Percentiles rank a stretch among this genome's conserved stretches.
Conservation (phyloP, 2,888 invertebrate genomes). For the Glyphotaelius pellucidus region DNA sequence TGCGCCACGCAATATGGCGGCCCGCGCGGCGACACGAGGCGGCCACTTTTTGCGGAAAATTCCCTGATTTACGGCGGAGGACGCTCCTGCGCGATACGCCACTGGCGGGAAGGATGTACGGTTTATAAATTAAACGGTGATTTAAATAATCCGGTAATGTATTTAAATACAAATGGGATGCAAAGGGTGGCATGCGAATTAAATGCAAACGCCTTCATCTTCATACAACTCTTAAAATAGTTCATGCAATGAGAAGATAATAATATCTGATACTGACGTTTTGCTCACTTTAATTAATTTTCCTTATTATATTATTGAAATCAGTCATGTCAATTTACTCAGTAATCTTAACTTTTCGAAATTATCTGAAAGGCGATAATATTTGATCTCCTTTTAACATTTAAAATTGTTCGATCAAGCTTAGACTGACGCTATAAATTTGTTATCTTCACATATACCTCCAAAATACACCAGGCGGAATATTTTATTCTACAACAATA, state of each 20-base stretch:
- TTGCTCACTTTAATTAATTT: too few relatives aligned
- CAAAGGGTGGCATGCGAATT: slow-evolving; percentile 43
- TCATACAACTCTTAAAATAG: background rate
- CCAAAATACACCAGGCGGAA: too few relatives aligned
- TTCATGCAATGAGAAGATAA: background rate
- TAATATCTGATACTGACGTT: background rate
- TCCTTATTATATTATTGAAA: too few relatives aligned
- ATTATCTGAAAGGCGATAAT: too few relatives aligned
- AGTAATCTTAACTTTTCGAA: too few relatives aligned
- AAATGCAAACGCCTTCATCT: background rate
- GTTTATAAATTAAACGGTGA: slow-evolving; percentile 57
- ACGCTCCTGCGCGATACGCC: slow-evolving; percentile 32
- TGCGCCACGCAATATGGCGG: slow-evolving; percentile 54
- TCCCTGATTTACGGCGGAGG: slow-evolving; percentile 45
- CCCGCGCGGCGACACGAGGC: slow-evolving; percentile 16
- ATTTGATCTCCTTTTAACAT: too few relatives aligned
- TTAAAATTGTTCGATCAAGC: too few relatives aligned
- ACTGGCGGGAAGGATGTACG: slow-evolving; percentile 50
- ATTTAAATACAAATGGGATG: slow-evolving; percentile 51
- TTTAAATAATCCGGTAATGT: slow-evolving; percentile 56
- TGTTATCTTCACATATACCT: too few relatives aligned
- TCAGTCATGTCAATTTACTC: too few relatives aligned
- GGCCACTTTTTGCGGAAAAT: slow-evolving; percentile 21
- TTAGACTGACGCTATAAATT: too few relatives aligned
- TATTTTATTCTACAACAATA: too few relatives aligned